Base-by-base conservation (phyloP, 2,113 vertebrate species). In the Morone chrysops region DNA sequence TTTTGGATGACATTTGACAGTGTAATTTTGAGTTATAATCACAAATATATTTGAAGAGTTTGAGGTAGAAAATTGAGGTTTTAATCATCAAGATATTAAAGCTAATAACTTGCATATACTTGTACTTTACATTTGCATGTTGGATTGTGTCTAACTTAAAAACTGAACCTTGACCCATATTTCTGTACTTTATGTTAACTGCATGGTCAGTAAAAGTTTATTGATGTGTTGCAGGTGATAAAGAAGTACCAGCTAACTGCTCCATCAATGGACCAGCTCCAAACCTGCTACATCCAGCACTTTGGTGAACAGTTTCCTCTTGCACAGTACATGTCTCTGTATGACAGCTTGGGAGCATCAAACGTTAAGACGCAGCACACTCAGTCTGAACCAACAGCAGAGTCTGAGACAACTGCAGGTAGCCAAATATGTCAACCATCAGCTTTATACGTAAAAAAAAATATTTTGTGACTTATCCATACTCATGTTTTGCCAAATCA, bases 321-420 rank as follows among this genome's bases (percentile, higher is more conserved):
- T 8, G 4, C 8, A 5, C 78, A 86, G 53, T 94, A 94, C 68
- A 89, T 82, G 88, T 93, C 94, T 2, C 61, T 95, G 47, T 94
- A 94, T 22, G 74, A 93, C 70, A 80, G 1, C 67, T 84, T 4
- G 79, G 68, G 85, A 14, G 57, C 80, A 8, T 41, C 50, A 1
- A 17, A 1, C 1, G 41, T 8, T 0, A 77, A 78, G 38, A 86
- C 56, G 45, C 31, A 11, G 1, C 25, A 61, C 6, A 6, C 18
- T 53, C 43, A 62, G 13, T 0, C 70, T 22, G 40, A 38, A 69
- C 43, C 65, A 48, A 0, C 57, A 22, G 54, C 69, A 43, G 5
- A 47, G 4, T 20, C 76, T 8, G 59, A 69, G 69, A 65, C 54
- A 8, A 0, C 83, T 62, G 17, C 82, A 86, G 86, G 92, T 95